Base-by-base conservation (phyloP, 2,113 vertebrate species). In the Phaethornis superciliosus region DNA sequence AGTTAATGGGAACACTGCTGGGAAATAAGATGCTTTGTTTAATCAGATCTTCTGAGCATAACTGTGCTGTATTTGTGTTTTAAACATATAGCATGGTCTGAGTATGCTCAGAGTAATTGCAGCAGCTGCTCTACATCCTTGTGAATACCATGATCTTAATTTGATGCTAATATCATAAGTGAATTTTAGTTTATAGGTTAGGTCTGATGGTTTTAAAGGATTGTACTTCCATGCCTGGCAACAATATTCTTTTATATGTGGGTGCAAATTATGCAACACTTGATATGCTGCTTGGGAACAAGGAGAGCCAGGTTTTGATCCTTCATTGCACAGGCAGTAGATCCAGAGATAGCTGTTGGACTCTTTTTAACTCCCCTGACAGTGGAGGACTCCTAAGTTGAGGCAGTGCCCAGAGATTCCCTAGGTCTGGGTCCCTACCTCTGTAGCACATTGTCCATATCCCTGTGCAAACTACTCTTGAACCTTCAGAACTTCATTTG, bases 191-290 rank as follows among this genome's bases (percentile, higher is more conserved):
- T 68, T 54, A 4, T 64, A 54, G 84, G 92, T 86, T 79, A 79
- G 81, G 83, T 86, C 92, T 94, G 90, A 93, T 93, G 85, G 82
- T 46, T 93, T 95, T 81, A 74, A 90, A 78, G 92, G 75, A 46
- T 46, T 77, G 76, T 80, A 7, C 82, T 80, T 75, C 13, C 10
- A 19, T 7, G 19, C 85, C 79, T 72, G 18, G 37, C 85, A 91
- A 92, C 12, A 33, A 42, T 78, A 78, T 44, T 88, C 40, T 20
- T 78, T 85, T 22, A 2, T 4, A 3, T 5, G 95, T 94, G 92
- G 94, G 95, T 92, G 96, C 74, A 1, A 75, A 42, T 93, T 89
- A 54, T 64, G 52, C 81, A 95, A 95, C 30, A 14, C 14, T 8
- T 44, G 81, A n/a, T 77, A 37, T 81, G 60, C 80, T 81, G 89